A percentile compares a stretch with the other conserved stretches of the same genome.
These are phyloP conservation scores for Galeopterus variegatus DNA, from an alignment of 2,113 vertebrate species.

Conservation along the genomic window DNA sequence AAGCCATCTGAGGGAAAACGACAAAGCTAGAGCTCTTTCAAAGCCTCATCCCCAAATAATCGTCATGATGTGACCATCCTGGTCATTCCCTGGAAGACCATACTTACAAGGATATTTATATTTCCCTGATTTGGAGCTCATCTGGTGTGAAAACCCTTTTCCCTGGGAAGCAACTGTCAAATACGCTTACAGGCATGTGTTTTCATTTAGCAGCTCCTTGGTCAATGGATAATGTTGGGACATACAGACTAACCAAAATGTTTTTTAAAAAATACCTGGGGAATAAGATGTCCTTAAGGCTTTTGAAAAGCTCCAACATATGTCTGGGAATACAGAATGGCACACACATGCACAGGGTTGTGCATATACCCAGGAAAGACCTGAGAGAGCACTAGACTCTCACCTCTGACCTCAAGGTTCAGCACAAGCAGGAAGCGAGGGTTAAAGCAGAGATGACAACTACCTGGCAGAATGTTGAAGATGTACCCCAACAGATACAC, in stretches of 20 bases:
- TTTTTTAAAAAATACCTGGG: background rate
- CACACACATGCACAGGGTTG: background rate
- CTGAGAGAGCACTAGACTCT: background rate
- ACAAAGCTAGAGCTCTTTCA: background rate
- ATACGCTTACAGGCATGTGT: background rate
- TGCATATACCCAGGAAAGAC: background rate
- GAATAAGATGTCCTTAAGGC: background rate
- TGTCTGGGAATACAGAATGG: background rate
- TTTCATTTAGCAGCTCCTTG: background rate
- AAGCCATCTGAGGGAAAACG: background rate
- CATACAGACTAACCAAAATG: background rate
- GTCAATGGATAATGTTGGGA: background rate
- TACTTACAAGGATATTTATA: background rate
- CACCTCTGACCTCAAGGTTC: background rate
- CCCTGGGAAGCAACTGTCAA: background rate
- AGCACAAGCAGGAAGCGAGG: background rate
- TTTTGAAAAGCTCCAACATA: background rate
- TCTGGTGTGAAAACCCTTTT: background rate
- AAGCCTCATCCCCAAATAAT: background rate
- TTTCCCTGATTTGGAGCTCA: background rate
- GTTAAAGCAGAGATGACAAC: too few species aligned
- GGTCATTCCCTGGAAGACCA: background rate
- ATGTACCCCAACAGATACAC: background rate
- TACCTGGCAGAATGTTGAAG: background rate
- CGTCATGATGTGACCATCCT: background rate